phyloP scores from a whole-genome alignment of 2,888 invertebrate genomes.

The Mythimna ferrago region DNA sequence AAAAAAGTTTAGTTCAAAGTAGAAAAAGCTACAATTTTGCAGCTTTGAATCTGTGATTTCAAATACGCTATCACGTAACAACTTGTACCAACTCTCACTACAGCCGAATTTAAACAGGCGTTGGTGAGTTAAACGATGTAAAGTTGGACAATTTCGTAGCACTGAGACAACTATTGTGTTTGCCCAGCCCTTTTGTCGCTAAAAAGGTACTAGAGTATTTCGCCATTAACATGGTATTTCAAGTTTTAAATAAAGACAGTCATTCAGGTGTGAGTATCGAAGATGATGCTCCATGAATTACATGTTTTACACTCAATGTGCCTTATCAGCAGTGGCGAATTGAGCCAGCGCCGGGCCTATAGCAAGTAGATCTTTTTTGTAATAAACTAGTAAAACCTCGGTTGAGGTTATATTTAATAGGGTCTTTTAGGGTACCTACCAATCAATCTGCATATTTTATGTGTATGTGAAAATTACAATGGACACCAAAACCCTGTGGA shows the following conservation, averaged over 20 bases:
- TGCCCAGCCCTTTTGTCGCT: conserved; percentile 65
- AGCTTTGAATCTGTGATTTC: too few relatives aligned
- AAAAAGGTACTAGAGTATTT: conserved; percentile 52
- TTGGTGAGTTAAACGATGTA: conserved; percentile 75
- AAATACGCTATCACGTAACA: conserved; percentile 29
- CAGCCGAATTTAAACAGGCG: conserved; percentile 77
- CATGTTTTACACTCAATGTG: neutral
- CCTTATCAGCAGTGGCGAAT: too few relatives aligned
- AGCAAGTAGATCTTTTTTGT: too few relatives aligned
- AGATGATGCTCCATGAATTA: neutral
- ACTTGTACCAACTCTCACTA: conserved; percentile 60
- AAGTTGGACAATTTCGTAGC: conserved; percentile 75
- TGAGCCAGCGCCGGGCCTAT: too few relatives aligned
- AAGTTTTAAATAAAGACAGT: neutral
- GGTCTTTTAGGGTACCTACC: too few relatives aligned
- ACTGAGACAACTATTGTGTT: conserved; percentile 75
- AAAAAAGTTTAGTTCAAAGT: too few relatives aligned
- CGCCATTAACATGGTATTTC: neutral
- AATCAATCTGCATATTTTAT: too few relatives aligned
- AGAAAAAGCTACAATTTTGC: too few relatives aligned
- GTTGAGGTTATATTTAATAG: too few relatives aligned
- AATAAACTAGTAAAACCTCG: too few relatives aligned
- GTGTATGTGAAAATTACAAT: too few relatives aligned
- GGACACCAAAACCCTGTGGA: too few relatives aligned
- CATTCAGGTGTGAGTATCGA: neutral